These are phyloP conservation scores for Desmodus rotundus DNA, from an alignment of 2,113 vertebrate species.

Conservation along the genomic window DNA sequence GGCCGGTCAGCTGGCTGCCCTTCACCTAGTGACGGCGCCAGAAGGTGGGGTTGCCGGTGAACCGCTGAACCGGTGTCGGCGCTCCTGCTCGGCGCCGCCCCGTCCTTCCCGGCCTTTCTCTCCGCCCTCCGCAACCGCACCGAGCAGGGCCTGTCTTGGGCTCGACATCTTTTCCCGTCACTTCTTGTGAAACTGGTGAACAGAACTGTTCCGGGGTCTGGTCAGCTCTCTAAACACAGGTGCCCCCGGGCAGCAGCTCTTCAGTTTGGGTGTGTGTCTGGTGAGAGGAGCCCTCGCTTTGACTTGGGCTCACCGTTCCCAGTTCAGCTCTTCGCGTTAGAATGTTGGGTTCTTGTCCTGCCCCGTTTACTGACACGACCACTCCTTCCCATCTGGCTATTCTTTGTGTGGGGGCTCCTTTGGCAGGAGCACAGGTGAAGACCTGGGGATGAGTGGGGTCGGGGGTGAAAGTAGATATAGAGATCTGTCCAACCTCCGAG, in stretches of 20 bases:
- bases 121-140: neutral
- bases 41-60: neutral
- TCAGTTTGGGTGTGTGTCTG: neutral
- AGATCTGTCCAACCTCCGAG: neutral
- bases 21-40: fast-evolving
- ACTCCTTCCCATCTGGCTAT: neutral
- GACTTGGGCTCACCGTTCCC: neutral
- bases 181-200: neutral
- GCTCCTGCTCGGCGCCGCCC: neutral
- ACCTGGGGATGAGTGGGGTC: neutral
- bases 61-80: fast-evolving
- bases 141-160: neutral
- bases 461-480: neutral
- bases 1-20: neutral
- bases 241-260: neutral
- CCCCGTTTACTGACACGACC: neutral
- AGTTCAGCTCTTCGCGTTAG: neutral
- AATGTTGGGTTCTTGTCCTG: neutral
- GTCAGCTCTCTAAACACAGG: neutral
- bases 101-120: neutral
- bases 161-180: neutral
- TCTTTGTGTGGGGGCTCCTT: neutral
- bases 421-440: neutral
- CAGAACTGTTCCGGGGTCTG: neutral
- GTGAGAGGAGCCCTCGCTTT: neutral